Evolutionary conservation across 2,888 invertebrate genomes (phyloP).

Genomic region (Drosophila nigricruria): DNA sequence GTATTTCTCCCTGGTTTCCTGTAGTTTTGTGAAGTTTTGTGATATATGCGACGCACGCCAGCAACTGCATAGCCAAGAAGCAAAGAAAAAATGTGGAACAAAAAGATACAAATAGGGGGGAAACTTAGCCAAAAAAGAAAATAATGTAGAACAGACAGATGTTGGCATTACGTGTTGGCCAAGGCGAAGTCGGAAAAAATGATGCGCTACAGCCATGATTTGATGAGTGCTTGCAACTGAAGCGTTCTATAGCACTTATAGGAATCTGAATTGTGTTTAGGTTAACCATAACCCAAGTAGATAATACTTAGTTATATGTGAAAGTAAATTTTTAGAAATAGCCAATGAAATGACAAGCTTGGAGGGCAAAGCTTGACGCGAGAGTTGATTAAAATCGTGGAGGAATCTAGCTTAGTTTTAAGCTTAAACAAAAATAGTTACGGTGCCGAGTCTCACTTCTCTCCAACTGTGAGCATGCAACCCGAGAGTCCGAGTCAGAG

Average conservation of each 20-base stretch:
- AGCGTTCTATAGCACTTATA: neutral
- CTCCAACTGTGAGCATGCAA: slow-evolving; percentile 1
- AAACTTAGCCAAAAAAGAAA: slow-evolving; percentile 5
- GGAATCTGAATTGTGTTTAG: neutral
- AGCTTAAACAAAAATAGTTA: neutral
- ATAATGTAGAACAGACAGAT: slow-evolving; percentile 35
- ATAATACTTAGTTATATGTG: neutral
- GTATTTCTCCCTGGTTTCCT: slow-evolving; percentile 30
- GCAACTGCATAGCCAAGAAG: slow-evolving; percentile 33
- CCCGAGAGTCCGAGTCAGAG: neutral
- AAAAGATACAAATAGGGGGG: slow-evolving; percentile 61
- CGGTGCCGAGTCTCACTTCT: neutral
- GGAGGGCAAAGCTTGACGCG: too few species aligned
- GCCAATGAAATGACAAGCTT: too few species aligned
- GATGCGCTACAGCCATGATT: slow-evolving; percentile 29
- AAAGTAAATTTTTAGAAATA: too few species aligned
- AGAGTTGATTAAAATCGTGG: neutral
- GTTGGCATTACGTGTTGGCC: slow-evolving; percentile 32
- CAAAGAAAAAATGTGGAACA: slow-evolving; percentile 39
- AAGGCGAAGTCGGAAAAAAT: slow-evolving; percentile 3
- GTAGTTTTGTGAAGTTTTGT: slow-evolving; percentile 46
- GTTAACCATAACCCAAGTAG: neutral
- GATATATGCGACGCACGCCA: slow-evolving; percentile 77
- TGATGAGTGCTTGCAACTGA: neutral
- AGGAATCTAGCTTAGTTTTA: neutral